Conservation (phyloP, 2,888 invertebrate genomes). For the Euplexia lucipara region DNA sequence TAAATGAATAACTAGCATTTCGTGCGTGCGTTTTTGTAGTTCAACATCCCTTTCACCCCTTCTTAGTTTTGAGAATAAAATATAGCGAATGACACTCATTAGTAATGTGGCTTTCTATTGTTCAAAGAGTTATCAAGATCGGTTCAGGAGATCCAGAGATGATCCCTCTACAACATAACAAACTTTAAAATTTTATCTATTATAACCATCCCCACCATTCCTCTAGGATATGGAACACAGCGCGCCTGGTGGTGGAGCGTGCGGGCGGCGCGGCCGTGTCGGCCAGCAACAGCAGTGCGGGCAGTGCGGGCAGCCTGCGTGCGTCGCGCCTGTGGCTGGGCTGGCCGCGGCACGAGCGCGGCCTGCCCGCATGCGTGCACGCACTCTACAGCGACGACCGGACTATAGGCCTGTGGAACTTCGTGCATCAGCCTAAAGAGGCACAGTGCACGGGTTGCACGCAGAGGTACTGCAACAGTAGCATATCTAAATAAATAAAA, state of each 20-base stretch:
- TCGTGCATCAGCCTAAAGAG: constrained; percentile 92
- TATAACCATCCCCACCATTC: not conserved
- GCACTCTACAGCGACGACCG: constrained; percentile 94
- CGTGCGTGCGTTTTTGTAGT: no score
- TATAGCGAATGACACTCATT: no score
- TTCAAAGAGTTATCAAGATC: no score
- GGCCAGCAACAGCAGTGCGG: constrained; percentile 74
- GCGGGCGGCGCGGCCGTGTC: constrained; percentile 72
- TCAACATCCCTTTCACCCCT: no score
- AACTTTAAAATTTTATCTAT: no score
- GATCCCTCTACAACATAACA: no score
- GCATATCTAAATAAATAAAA: no score
- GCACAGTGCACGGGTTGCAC: constrained; percentile 95
- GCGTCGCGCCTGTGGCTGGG: constrained; percentile 81
- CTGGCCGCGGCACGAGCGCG: constrained; percentile 68
- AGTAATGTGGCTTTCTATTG: no score
- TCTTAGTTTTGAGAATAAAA: no score
- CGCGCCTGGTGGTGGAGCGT: constrained; percentile 92
- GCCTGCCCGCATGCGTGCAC: constrained; percentile 95
- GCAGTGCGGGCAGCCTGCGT: constrained; percentile 73
- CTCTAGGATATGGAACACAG: constrained; percentile 92
- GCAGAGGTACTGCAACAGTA: constrained; percentile 89
- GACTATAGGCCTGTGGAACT: constrained; percentile 97
- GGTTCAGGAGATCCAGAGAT: no score
- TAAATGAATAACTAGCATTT: no score